Evolutionary conservation across 2,888 invertebrate genomes (phyloP), one percentile per base, ranked within the genome.

Genomic region (Silvanus unidentatus): DNA sequence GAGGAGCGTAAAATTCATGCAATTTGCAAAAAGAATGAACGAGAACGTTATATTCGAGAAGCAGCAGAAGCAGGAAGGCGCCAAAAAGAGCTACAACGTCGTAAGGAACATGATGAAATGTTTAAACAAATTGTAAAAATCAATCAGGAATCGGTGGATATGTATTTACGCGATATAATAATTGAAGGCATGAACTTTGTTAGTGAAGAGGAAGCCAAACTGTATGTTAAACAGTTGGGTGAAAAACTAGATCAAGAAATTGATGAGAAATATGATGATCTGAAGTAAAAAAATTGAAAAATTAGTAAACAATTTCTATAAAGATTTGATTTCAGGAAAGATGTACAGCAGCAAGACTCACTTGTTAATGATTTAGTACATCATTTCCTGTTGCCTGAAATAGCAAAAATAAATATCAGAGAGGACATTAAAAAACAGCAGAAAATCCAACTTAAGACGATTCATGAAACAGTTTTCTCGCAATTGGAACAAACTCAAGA

Each of bases 1-100:
- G 86, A 88, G 55, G 90, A 92, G 65, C 76, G 89, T 4, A 77
- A 82, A 45, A 81, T 86, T 10, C 90, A 92, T 58, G 88, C 89
- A 0, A 80, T 86, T 63, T 81, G 85, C 16, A 74, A 91, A 54
- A 70, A 91, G 30, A 87, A 88, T 0, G 88, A 90, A 59, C 75
- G 86, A 22, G 86, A 89, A 58, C 77, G 89, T 50, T 74, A 80
- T 52, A 79, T 81, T 63, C 75, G 87, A 0, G 91, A 92, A 67
- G 88, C 90, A 0, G 82, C 80, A 6, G 91, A 91, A 67, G 84
- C 86, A 1, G 89, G 90, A 1, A 72, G 83, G 39, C 72, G 89
- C 13, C 89, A 92, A 66, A 77, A 79, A 39, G 91, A 92, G 64
- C 79, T 85, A 52, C 75, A 82, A 43, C 72, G 86, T 30, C 73